These are phyloP conservation scores for Pseudopleuronectes americanus DNA, from an alignment of 2,797 vertebrate species.

Conservation along the genomic window DNA sequence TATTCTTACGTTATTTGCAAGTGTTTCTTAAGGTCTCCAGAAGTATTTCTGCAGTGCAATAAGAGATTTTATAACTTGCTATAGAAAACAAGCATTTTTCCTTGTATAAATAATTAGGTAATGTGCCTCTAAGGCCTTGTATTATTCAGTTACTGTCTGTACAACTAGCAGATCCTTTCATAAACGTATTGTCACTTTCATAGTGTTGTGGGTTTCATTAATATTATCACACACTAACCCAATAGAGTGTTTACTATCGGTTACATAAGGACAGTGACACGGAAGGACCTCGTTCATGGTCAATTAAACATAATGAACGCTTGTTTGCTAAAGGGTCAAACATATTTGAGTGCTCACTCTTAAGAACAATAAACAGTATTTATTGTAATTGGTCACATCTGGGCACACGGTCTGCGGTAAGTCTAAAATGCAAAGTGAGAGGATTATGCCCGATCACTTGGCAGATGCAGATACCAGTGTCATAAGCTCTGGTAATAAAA, in stretches of 20 bases:
- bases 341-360: constrained; percentile 4
- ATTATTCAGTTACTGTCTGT: constrained; percentile 21
- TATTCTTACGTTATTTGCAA: constrained; percentile 31
- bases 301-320: constrained; percentile 25
- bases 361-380: constrained; percentile 43
- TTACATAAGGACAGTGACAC: constrained; percentile 26
- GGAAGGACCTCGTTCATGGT: constrained; percentile 23
- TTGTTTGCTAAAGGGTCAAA: constrained; percentile 17
- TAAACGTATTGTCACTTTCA: constrained; percentile 41
- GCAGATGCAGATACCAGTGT: constrained; percentile 14
- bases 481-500: constrained; percentile 1
- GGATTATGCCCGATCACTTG: constrained; percentile 32
- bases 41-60: constrained; percentile 16
- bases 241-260: constrained; percentile 17
- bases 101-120: constrained; percentile 25
- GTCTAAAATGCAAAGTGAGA: constrained; percentile 13
- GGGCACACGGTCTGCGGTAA: background rate
- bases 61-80: constrained; percentile 27
- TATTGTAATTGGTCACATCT: constrained; percentile 44
- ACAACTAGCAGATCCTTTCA: constrained; percentile 4
- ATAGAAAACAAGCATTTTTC: constrained; percentile 49
- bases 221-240: constrained; percentile 22
- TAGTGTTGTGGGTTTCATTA: constrained; percentile 45
- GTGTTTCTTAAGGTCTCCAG: constrained; percentile 44
- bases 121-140: constrained; percentile 20